A percentile compares a stretch with the other conserved stretches of the same genome.
phyloP scores from a whole-genome alignment of 2,113 vertebrate genomes.

The Python bivittatus region DNA sequence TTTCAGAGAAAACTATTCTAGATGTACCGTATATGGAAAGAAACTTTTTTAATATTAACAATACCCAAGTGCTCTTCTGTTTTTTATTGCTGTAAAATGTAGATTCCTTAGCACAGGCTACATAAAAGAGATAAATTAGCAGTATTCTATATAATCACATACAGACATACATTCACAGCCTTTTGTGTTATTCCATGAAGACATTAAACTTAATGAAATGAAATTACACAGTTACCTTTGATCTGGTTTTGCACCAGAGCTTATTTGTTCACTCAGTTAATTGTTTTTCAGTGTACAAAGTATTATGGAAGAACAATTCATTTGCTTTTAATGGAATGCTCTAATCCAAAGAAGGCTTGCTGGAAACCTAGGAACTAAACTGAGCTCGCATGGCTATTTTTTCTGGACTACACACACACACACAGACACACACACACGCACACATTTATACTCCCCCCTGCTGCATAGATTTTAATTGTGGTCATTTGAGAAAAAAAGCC shows the following conservation, averaged over 20 bases:
- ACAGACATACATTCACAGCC: not conserved
- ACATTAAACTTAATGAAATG: not conserved
- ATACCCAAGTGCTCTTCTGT: not conserved
- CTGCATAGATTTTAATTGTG: not conserved
- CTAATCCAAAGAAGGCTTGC: not conserved
- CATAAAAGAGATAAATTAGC: not conserved
- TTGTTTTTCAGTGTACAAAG: not conserved
- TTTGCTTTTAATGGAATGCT: not conserved
- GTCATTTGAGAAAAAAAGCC: not conserved
- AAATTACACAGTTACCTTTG: constrained; percentile 4
- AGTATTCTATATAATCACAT: not conserved
- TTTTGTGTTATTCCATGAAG: not conserved
- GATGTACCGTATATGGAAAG: not conserved
- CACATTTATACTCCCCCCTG: not conserved
- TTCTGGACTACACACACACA: not conserved
- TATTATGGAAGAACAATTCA: not conserved
- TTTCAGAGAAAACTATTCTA: too few species aligned
- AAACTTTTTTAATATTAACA: not conserved
- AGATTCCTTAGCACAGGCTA: not conserved
- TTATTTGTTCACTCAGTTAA: not conserved
- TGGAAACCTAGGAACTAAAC: not conserved
- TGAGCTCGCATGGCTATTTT: not conserved
- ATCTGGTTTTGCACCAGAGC: not conserved
- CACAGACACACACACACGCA: not conserved
- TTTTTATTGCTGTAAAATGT: not conserved